Evolutionary conservation across 2,113 vertebrate genomes (phyloP), one percentile per base, ranked within the genome.

Genomic region (Regulus satrapa): DNA sequence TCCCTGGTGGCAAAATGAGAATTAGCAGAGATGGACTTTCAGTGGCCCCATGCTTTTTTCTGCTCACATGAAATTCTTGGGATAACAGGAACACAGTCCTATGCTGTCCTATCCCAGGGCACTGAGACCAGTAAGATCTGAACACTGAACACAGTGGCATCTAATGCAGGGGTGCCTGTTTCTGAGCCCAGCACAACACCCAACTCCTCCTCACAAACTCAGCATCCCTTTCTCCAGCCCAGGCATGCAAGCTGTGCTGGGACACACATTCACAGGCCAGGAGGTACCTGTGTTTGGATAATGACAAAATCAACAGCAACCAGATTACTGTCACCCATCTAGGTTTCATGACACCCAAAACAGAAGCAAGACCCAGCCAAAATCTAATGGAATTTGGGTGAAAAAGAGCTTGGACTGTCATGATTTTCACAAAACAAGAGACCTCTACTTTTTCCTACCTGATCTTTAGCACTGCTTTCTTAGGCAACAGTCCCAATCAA

Each of bases 1-100:
- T 91, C 95, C 68, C 96, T 95, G 62, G 73, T 95, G 91, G 96
- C 66, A 92, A 89, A 75, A 56, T 3, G 2, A 46, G 66, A 75
- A 76, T 52, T 75, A 79, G 54, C 66, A 82, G 46, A 82, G 32
- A 29, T 8, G 32, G 66, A 72, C 46, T 75, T 72, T 10, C 12
- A 41, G 40, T 10, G 36, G n/a, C 41, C 6, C 13, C 46, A 7
- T 40, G 26, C 18, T 85, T 72, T 55, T n/a, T 26, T 51, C n/a
- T 68, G 49, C 76, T 52, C 19, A 11, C 1, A 1, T 28, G 61
- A 40, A 89, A 81, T 26, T 28, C 52, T 55, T 3, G 3, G 40
- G 10, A 2, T 14, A 85, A 81, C 26, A 29, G 43, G 67, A 81
- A 78, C 62, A 20, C 19, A 64, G 52, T 59, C 61, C 76, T 43